Evolutionary conservation across 2,113 vertebrate species (phyloP).

Genomic region (Entomyzon cyanotis): DNA sequence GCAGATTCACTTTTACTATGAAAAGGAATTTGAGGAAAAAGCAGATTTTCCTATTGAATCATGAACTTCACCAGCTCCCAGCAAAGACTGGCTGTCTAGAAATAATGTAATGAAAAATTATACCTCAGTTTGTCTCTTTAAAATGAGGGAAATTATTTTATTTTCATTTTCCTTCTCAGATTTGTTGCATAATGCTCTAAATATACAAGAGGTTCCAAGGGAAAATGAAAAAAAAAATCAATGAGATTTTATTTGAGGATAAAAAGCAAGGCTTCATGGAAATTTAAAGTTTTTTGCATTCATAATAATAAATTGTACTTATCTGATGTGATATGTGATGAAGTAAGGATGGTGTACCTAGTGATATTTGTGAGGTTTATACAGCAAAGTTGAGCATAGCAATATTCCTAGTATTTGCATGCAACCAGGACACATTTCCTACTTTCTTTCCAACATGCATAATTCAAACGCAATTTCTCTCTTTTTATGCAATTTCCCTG

Average conservation of each 20-base stretch:
- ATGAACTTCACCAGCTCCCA: not conserved
- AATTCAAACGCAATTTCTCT: constrained; percentile 36
- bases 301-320: not conserved
- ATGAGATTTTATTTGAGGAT: not conserved
- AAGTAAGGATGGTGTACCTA: not conserved
- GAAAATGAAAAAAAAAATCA: not conserved
- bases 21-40: not conserved
- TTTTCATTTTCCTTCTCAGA: not conserved
- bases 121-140: not conserved
- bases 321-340: not conserved
- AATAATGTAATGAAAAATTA: not conserved
- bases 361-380: not conserved
- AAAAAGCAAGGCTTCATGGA: not conserved
- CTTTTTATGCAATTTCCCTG: constrained; percentile 25
- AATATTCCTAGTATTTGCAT: constrained; percentile 1
- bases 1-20: not conserved
- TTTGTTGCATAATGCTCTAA: not conserved
- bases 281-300: not conserved
- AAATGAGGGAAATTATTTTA: not conserved
- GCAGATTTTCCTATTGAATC: not conserved
- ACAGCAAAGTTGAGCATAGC: not conserved
- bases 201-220: not conserved
- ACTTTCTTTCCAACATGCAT: constrained; percentile 33
- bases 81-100: not conserved
- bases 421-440: not conserved